Evolutionary conservation across 2,888 invertebrate species (phyloP).

Genomic region (Clivina fossor): DNA sequence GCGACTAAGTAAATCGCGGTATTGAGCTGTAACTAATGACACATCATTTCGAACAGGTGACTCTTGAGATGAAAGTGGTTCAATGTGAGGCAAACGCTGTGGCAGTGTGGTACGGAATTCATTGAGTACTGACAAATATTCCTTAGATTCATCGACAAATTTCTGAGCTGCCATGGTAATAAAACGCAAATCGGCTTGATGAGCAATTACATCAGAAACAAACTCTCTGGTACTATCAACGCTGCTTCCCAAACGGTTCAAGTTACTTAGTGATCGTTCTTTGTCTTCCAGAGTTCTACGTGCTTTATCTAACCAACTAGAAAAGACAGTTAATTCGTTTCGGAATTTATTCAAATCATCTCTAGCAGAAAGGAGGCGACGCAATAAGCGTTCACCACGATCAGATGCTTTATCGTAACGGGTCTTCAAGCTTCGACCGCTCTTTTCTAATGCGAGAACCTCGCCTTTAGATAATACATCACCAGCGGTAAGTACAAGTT

Average conservation of each 20-base stretch:
- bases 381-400: conserved; percentile 75
- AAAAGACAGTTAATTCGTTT: conserved; percentile 78
- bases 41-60: conserved; percentile 78
- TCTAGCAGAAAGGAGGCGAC: conserved; percentile 74
- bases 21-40: conserved; percentile 74
- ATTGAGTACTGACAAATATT: conserved; percentile 80
- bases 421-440: conserved; percentile 79
- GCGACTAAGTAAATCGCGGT: conserved; percentile 78
- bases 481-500: conserved; percentile 84
- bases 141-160: conserved; percentile 94
- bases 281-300: conserved; percentile 80
- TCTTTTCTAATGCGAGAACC: conserved; percentile 83
- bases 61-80: conserved; percentile 68
- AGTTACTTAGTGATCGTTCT: conserved; percentile 76
- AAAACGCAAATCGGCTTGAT: conserved; percentile 93
- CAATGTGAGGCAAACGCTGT: conserved; percentile 77
- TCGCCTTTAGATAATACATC: conserved; percentile 93
- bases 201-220: conserved; percentile 90
- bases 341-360: conserved; percentile 89
- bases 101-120: conserved; percentile 85
- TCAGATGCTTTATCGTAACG: conserved; percentile 81
- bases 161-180: conserved; percentile 96
- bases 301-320: conserved; percentile 81
- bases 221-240: conserved; percentile 84
- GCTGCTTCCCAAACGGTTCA: conserved; percentile 70